Evolutionary conservation across 2,888 invertebrate genomes (phyloP), one percentile per base, ranked within the genome.

Genomic region (Parascotia fuliginaria): DNA sequence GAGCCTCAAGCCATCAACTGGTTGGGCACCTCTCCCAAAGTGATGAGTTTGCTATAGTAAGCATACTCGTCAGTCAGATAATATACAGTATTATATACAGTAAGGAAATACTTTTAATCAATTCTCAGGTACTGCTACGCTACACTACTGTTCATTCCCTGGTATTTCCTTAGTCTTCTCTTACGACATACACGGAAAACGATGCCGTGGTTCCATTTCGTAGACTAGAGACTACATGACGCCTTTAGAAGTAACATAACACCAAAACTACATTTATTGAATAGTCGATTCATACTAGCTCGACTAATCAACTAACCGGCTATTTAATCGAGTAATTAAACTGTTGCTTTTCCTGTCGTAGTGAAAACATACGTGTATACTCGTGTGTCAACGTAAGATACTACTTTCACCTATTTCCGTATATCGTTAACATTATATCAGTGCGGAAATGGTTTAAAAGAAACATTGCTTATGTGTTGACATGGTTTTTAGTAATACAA

Each of bases 321-420:
- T 32, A 34, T 52, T n/a, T 45, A 56, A 14, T 32, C 29, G 34
- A 45, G 28, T 40, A 43, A 49, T 39, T 49, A 39, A 55, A 47
- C 16, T 37, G 50, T 15, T 24, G 29, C 19, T 34, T 55, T 60
- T 65, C 62, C 53, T 52, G 47, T 48, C 12, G 33, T 33, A 41
- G 47, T 56, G 55, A 54, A 55, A 59, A 55, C 55, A 39, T 39
- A 58, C 27, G 37, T 19, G 36, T 19, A 22, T 9, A 16, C 6
- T 14, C 36, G 16, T 22, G 32, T 43, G 28, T 44, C 29, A 36
- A 50, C 27, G 5, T 7, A n/a, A 42, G 32, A 9, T n/a, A n/a
- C 43, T 34, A 54, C 65, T 65, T 65, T 65, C 62, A 44, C 59
- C 31, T 33, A 19, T 48, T 42, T 37, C 41, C 59, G 61, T 42